Evolutionary conservation across 2,113 vertebrate genomes (phyloP).

Genomic region (Elaphurus davidianus): DNA sequence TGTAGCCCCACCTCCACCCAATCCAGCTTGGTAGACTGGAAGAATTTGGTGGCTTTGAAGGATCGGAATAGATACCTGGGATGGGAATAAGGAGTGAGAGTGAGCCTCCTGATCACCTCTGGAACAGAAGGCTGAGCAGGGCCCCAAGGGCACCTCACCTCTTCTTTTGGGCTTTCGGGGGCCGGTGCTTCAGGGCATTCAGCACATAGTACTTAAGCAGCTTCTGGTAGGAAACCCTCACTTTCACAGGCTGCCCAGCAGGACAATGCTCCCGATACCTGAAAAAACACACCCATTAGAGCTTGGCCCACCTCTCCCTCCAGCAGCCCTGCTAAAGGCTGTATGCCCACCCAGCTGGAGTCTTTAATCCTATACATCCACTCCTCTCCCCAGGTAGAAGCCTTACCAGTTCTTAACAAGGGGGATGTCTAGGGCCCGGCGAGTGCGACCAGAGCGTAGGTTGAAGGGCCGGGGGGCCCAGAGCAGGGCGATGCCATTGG

Average conservation of each 20-base stretch:
- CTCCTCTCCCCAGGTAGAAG: not conserved
- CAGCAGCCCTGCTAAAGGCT: not conserved
- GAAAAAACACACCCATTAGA: not conserved
- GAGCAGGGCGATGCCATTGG: conserved; percentile 97
- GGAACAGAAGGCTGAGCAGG: not conserved
- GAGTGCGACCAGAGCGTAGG: conserved; percentile 94
- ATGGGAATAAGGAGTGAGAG: not conserved
- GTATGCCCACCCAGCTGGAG: not conserved
- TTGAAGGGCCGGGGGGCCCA: conserved; percentile 99
- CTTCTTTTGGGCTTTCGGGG: conserved; percentile 99
- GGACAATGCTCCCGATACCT: conserved; percentile 99
- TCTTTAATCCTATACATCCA: rapidly evolving
- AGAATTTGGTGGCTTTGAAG: conserved; percentile 99
- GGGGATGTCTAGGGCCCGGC: conserved; percentile 96
- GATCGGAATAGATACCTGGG: conserved; percentile 97
- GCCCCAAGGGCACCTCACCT: conserved; percentile 80
- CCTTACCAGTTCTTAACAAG: conserved; percentile 97
- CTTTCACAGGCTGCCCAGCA: conserved; percentile 98
- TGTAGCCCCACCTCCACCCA: conserved; percentile 99
- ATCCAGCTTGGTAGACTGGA: conserved; percentile 98
- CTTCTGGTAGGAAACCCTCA: conserved; percentile 98
- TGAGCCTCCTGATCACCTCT: not conserved
- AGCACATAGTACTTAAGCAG: conserved; percentile 99
- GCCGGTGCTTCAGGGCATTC: conserved; percentile 97
- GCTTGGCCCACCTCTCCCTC: not conserved